These are phyloP conservation scores for Paratrypauchen microcephalus DNA, from an alignment of 2,797 vertebrate genomes.

Conservation along the genomic window DNA sequence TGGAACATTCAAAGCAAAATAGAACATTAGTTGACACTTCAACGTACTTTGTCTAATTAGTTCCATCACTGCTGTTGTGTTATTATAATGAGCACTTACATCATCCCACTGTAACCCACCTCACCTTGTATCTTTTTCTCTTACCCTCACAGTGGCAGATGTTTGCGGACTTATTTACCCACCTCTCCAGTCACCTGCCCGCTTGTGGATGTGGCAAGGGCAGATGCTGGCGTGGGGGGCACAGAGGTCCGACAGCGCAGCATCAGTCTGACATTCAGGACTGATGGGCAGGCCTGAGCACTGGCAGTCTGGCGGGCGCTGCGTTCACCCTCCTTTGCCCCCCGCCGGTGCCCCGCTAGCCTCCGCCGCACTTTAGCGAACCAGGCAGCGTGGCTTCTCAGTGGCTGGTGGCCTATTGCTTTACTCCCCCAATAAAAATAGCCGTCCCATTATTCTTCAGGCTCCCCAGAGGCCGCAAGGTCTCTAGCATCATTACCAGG, in stretches of 20 bases:
- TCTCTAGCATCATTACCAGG: conserved; percentile 99
- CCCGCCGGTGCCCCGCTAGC: conserved; percentile 64
- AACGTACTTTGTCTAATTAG: not conserved
- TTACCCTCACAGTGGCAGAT: conserved; percentile 76
- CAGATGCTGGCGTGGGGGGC: conserved; percentile 75
- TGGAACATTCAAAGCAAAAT: too few species aligned
- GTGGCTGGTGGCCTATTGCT: conserved; percentile 74
- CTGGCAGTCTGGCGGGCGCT: conserved; percentile 80
- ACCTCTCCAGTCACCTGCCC: conserved; percentile 33
- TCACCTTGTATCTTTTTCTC: conserved; percentile 55
- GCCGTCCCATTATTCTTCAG: conserved; percentile 98
- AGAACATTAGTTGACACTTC: too few species aligned
- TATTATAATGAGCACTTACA: conserved; percentile 13
- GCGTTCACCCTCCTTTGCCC: conserved; percentile 66
- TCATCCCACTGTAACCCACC: conserved; percentile 23
- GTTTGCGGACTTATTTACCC: conserved; percentile 64
- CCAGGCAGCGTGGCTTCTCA: conserved; percentile 68
- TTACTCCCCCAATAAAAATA: conserved; percentile 96
- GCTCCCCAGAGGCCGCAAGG: conserved; percentile 92
- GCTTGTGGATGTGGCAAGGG: conserved; percentile 75
- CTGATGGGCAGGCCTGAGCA: conserved; percentile 78
- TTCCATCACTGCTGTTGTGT: conserved; percentile 6
- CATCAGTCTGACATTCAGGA: conserved; percentile 71
- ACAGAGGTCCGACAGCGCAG: conserved; percentile 63
- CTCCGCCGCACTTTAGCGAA: conserved; percentile 69